phyloP scores from a whole-genome alignment of 2,797 vertebrate species.

The Rallus crepitans region DNA sequence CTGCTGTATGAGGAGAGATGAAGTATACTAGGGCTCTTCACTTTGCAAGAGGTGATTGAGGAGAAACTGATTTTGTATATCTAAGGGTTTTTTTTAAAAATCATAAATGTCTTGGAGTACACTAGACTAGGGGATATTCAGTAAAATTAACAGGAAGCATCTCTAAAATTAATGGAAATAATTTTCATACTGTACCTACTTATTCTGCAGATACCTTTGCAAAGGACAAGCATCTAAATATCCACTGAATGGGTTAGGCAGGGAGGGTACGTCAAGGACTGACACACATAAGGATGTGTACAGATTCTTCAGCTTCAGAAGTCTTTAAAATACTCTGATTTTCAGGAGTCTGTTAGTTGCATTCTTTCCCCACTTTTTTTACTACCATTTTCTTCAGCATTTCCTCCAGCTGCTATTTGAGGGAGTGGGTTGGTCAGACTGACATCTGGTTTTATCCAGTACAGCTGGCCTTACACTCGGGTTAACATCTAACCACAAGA shows the following conservation, averaged over 20 bases:
- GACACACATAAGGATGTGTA: neutral
- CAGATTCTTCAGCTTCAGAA: neutral
- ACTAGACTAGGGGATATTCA: neutral
- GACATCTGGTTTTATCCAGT: neutral
- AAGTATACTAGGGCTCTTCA: neutral
- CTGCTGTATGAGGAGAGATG: neutral
- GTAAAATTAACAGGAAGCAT: neutral
- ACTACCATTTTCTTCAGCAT: neutral
- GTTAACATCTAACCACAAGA: neutral
- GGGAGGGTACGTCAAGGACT: neutral
- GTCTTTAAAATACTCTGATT: neutral
- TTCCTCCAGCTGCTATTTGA: neutral
- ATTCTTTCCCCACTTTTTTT: neutral
- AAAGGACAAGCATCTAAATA: neutral
- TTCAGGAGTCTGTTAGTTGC: neutral
- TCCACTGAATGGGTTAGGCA: neutral
- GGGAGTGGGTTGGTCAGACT: neutral
- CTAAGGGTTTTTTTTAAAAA: neutral
- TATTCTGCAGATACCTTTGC: neutral
- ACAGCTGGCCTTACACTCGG: neutral
- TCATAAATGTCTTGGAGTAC: neutral
- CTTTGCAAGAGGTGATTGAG: neutral
- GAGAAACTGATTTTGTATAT: neutral
- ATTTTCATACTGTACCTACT: neutral
- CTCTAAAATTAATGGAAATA: neutral